Evolutionary conservation across 2,888 invertebrate species (phyloP), one percentile per base, ranked within the genome.

Genomic region (Volucella inflata): DNA sequence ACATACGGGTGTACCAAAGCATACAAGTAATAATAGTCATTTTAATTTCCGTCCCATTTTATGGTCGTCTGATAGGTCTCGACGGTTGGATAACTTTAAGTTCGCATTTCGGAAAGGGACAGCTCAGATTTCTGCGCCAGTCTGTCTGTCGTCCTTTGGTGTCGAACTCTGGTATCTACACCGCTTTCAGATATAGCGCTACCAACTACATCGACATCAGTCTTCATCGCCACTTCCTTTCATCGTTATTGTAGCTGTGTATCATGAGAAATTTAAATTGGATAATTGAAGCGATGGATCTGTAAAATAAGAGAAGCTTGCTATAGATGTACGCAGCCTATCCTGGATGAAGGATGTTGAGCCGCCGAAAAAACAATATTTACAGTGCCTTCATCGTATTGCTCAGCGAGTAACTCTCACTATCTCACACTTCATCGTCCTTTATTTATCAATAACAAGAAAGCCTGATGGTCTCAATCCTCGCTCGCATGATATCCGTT

Each of bases 211-310:
- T n/a, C 9, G 72, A 10, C 46, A 62, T 51, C 68, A 75, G 59
- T 74, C 64, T 78, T 74, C 74, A 62, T 53, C 60, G 64, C 70
- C 71, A 40, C 50, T 51, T 51, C 38, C 44, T 48, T 80, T 17
- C 44, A 55, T 53, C 60, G 40, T 36, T 60, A 68, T 65, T 68
- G 46, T 68, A 68, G 17, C 67, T 81, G 76, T 71, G 70, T 72
- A 57, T 74, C 79, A 46, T 51, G 40, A 21, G 57, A 53, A 57
- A 79, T 62, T 76, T 81, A 76, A 80, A 85, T 76, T 78, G 67
- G 71, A 76, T 81, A 85, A 81, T 85, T 85, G 81, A 85, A 85
- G 77, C 76, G 76, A 67, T 62, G 71, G 57, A 81, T 71, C 50
- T 71, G 51, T 67, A 71, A 53, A 67, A 76, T 60, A 60, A 30